Percentiles rank a stretch among this genome's conserved stretches.
Conservation (phyloP, 1,140 invertebrate species). For the Popillia japonica region DNA sequence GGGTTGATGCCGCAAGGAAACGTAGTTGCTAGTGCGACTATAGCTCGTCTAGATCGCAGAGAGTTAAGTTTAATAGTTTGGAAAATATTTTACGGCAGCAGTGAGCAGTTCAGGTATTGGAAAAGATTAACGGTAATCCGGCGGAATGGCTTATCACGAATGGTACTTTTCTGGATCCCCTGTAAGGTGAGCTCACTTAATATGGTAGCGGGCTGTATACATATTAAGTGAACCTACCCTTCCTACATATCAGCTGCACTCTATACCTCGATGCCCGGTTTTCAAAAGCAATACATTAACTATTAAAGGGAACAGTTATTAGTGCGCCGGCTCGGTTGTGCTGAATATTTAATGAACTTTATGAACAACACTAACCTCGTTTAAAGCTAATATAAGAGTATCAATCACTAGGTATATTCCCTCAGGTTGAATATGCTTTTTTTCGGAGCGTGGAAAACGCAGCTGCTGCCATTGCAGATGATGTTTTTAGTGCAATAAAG, state of each 20-base stretch:
- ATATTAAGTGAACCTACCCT: not conserved
- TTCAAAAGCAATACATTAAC: constrained; percentile 40
- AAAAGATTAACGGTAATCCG: constrained; percentile 44
- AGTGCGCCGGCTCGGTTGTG: constrained; percentile 20
- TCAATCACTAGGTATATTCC: constrained; percentile 44
- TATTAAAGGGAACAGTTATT: constrained; percentile 41
- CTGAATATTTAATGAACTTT: constrained; percentile 45
- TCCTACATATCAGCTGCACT: not conserved
- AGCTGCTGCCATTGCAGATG: constrained; percentile 21
- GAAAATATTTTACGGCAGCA: constrained; percentile 39
- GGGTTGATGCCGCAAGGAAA: not conserved
- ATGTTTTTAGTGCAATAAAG: constrained; percentile 17
- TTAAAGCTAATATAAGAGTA: constrained; percentile 42
- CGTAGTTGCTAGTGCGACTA: not conserved
- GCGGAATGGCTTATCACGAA: constrained; percentile 42
- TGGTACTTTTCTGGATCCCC: constrained; percentile 35
- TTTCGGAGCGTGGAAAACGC: not conserved
- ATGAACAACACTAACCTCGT: constrained; percentile 43
- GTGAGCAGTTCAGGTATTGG: constrained; percentile 38
- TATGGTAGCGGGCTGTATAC: not conserved
- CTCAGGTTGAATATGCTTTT: constrained; percentile 29
- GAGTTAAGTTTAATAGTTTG: constrained; percentile 36
- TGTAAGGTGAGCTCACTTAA: constrained; percentile 18
- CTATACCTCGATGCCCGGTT: constrained; percentile 7
- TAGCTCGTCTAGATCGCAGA: constrained; percentile 17